These are phyloP conservation scores for Polyommatus icarus DNA, from an alignment of 2,888 invertebrate genomes.

Conservation along the genomic window DNA sequence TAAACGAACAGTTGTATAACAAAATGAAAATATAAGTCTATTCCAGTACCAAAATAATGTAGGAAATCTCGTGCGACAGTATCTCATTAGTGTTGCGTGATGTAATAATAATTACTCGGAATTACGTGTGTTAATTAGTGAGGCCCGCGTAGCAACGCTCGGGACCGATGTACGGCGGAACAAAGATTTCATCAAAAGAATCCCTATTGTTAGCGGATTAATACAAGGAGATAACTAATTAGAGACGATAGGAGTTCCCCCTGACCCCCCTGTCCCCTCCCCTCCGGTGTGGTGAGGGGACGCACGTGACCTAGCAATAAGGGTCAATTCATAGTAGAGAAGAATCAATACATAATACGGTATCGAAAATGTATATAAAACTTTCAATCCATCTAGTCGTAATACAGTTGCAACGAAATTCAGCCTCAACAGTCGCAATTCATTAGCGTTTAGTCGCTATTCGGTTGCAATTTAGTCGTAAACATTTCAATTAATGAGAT, in stretches of 20 bases:
- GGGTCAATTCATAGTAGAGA: not conserved
- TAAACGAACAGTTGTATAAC: too few relatives aligned
- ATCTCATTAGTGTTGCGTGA: not conserved
- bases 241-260: not conserved
- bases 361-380: not conserved
- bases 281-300: not conserved
- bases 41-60: too few relatives aligned
- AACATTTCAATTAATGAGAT: too few relatives aligned
- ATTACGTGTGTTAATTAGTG: not conserved
- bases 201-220: slow-evolving; percentile 19
- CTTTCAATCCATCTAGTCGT: not conserved
- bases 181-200: slow-evolving; percentile 28
- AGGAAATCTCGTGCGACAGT: too few relatives aligned
- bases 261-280: not conserved
- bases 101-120: not conserved
- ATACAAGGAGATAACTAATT: slow-evolving; percentile 23
- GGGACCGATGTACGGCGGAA: not conserved
- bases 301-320: not conserved
- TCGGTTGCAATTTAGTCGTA: too few relatives aligned
- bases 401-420: too few relatives aligned
- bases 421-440: too few relatives aligned
- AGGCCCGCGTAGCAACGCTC: not conserved
- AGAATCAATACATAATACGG: not conserved
- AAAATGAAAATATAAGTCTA: too few relatives aligned
- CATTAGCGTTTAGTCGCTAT: too few relatives aligned